Base-by-base conservation (phyloP, 2,113 vertebrate genomes). In the Amazona vittata region DNA sequence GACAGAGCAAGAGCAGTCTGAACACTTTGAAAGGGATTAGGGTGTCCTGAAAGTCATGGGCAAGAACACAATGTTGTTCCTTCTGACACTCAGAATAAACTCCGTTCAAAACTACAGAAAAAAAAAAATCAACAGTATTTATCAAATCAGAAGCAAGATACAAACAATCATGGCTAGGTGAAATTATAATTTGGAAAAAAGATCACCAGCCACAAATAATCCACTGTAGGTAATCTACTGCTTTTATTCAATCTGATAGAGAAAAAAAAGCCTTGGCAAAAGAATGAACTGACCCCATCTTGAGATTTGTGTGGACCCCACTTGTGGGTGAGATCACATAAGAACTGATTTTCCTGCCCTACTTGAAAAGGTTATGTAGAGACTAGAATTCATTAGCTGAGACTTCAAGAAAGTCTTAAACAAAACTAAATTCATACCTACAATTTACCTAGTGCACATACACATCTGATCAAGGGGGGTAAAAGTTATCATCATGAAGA, bases 281-380 rank as follows among this genome's bases (percentile, higher is more conserved):
- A 93, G 86, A 94, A 97, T 94, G 76, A 96, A 82, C 41, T 43
- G 21, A 67, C 67, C 35, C n/a, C 4, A 16, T 71, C 59, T 84
- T 33, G 63, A 92, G 78, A 93, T 94, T 91, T 91, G 84, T 85
- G 90, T 63, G 74, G 59, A 91, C 93, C 13, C 53, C 68, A 8
- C 47, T 79, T 14, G 64, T 41, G 49, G 67, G 57, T 91, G 82
- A 97, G 87, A 95, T 88, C 93, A 83, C 47, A 64, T 90, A 93
- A 89, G 68, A 95, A 95, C 88, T 87, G 83, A 94, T 95, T 95
- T 93, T 94, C 83, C 77, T 78, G 57, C 52, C 94, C 77, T 60
- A 63, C 62, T 92, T 86, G 68, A 91, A 95, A 94, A 94, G 73
- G 64, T 76, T 93, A 82, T 33, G 43, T 47, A 83, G 70, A 90